Evolutionary conservation across 2,888 invertebrate genomes (phyloP), one percentile per base, ranked within the genome.

Genomic region (Agrenia bidenticulata): DNA sequence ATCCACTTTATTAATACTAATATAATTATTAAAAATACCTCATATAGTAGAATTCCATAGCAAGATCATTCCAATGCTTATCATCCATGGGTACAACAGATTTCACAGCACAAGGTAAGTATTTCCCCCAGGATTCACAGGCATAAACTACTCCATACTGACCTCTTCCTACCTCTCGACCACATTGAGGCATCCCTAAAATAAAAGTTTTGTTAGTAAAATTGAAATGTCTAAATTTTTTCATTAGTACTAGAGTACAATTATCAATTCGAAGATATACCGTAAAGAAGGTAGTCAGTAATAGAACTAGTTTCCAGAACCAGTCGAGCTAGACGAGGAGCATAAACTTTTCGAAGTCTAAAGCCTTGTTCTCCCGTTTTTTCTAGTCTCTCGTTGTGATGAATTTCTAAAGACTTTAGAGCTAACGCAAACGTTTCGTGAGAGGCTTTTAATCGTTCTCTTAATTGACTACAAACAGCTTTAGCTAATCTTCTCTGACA

Each of bases 11-110:
- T n/a, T n/a, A n/a, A n/a, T n/a, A n/a, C n/a, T n/a, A n/a, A n/a
- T n/a, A 13, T 42, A 39, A 63, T 17, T 23, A 56, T 37, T 24
- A 15, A 9, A 57, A 66, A 67, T 77, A 88, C 89, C 89, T 87
- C 56, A 92, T 92, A 77, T 92, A 92, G 79, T 90, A 92, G 83
- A 92, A 92, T 81, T 94, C 93, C 88, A 93, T 88, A 1, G 93
- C 92, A 1, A 94, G 82, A 78, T 94, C 93, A 78, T 89, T 89
- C 88, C 92, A 93, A 78, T 93, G 92, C 67, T 90, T 83, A 77
- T 92, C 92, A 79, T 94, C 93, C 0, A 90, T 89, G 0, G 93
- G 93, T 51, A 92, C 86, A 57, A 94, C 91, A 0, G 92, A 90
- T 82, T 94, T 94, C 57, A 92, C 87, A 7, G 92, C 92, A 77